phyloP scores from a whole-genome alignment of 2,888 invertebrate species.

The Tenthredo amoena region DNA sequence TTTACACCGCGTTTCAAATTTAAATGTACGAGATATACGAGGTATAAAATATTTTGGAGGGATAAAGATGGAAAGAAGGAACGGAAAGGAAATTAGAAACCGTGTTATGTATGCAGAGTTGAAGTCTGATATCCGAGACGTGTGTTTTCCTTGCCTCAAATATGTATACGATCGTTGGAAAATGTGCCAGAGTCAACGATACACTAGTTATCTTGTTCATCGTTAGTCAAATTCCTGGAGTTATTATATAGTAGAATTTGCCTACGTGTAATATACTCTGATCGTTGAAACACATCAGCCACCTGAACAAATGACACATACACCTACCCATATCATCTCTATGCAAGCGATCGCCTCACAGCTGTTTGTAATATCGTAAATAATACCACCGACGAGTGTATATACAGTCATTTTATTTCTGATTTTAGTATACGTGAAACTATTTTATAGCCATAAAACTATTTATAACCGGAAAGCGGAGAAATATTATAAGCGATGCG shows the following conservation, averaged over 20 bases:
- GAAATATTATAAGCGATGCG: neutral
- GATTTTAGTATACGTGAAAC: neutral
- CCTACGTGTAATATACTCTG: neutral
- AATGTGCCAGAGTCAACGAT: neutral
- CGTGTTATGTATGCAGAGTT: neutral
- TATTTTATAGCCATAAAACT: neutral
- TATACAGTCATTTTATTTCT: neutral
- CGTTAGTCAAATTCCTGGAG: neutral
- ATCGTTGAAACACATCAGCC: constrained; percentile 1
- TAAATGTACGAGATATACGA: neutral
- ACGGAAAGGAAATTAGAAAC: neutral
- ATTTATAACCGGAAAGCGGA: neutral
- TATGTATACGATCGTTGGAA: neutral
- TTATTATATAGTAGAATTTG: neutral
- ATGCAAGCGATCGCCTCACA: neutral
- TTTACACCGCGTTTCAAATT: neutral
- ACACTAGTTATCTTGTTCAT: neutral
- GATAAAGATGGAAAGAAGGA: neutral
- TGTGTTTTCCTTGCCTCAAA: neutral
- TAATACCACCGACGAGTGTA: neutral
- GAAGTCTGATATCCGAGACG: neutral
- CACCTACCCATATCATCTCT: neutral
- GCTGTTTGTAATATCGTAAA: neutral
- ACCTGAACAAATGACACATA: constrained; percentile 25
- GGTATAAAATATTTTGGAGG: neutral